Evolutionary conservation across 2,797 vertebrate species (phyloP).

Genomic region (Premnoplex brunnescens): DNA sequence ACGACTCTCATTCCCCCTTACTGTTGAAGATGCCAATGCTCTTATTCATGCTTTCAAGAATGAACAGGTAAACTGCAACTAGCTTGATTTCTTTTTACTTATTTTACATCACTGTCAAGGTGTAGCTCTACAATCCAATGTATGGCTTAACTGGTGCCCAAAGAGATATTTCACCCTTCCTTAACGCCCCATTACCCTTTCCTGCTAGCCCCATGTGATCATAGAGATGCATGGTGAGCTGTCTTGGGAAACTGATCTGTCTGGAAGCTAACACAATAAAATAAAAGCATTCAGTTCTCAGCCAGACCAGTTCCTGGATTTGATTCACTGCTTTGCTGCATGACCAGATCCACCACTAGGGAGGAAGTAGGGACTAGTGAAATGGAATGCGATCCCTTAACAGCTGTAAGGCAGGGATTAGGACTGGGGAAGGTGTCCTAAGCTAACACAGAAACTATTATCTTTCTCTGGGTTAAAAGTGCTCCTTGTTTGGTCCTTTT

Average conservation of each 20-base stretch:
- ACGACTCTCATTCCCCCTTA: conserved; percentile 89
- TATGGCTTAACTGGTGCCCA: not conserved
- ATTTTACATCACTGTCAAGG: not conserved
- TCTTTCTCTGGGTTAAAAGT: not conserved
- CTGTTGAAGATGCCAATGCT: conserved; percentile 79
- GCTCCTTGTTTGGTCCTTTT: not conserved
- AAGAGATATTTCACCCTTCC: not conserved
- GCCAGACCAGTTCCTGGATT: not conserved
- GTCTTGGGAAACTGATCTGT: not conserved
- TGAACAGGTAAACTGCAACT: conserved; percentile 77
- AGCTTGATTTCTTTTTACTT: not conserved
- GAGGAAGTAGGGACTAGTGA: not conserved
- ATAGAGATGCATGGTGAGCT: not conserved
- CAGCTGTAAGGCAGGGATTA: not conserved
- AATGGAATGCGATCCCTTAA: not conserved
- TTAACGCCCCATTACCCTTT: not conserved
- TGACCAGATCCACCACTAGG: not conserved
- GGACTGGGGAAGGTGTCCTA: not conserved
- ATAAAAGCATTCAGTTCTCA: not conserved
- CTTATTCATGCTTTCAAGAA: conserved; percentile 89
- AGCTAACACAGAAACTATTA: not conserved
- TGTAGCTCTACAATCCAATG: not conserved
- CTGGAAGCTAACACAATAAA: not conserved
- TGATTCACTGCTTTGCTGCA: not conserved
- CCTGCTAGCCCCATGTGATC: not conserved